phyloP scores from a whole-genome alignment of 2,113 vertebrate species.

The Okapia johnstoni region DNA sequence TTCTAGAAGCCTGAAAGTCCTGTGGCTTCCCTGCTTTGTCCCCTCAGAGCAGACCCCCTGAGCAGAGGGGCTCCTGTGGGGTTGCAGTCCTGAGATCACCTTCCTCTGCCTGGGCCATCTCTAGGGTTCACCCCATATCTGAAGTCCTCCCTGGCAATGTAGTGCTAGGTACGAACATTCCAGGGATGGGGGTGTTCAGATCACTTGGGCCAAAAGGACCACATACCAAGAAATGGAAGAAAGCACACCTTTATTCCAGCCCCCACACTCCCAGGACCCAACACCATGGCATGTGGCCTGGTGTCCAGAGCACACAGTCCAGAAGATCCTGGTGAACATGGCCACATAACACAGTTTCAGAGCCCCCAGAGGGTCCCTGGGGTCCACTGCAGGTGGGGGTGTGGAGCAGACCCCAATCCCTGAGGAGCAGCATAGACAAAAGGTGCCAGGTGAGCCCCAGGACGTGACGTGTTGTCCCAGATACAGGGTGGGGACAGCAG shows the following conservation, averaged over 20 bases:
- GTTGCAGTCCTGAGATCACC: not conserved
- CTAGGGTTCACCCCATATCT: not conserved
- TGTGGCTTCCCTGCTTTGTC: not conserved
- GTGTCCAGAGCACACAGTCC: not conserved
- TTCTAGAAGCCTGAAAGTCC: not conserved
- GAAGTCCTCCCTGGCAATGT: not conserved
- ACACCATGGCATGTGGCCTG: not conserved
- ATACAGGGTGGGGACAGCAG: not conserved
- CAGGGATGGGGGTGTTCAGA: not conserved
- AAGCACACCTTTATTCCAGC: conserved; percentile 35
- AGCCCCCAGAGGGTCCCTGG: not conserved
- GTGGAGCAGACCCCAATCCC: not conserved
- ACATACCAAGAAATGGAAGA: not conserved
- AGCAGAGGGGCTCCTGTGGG: not conserved
- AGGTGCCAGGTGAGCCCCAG: not conserved
- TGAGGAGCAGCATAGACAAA: not conserved
- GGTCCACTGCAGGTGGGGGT: not conserved
- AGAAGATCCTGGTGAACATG: not conserved
- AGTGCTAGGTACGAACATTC: not conserved
- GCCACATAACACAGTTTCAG: not conserved
- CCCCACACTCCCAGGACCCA: not conserved
- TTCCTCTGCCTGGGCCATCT: not conserved
- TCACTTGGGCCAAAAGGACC: not conserved
- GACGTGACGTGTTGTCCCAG: not conserved
- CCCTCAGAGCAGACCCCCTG: not conserved